These are phyloP conservation scores for Polia nebulosa DNA, from an alignment of 2,888 invertebrate species.

Conservation along the genomic window DNA sequence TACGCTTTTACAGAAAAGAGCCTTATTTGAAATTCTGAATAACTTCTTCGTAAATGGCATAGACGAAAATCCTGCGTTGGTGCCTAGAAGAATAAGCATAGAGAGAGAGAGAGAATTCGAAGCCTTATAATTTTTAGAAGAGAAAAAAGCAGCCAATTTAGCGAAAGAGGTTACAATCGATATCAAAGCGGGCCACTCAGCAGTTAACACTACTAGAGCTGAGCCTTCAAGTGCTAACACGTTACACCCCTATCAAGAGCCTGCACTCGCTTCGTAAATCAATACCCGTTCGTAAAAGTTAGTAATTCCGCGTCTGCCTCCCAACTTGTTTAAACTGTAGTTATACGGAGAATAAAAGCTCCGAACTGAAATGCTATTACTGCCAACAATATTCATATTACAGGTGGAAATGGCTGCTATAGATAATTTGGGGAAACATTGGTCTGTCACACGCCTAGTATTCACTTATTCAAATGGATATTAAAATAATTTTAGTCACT, in stretches of 20 bases:
- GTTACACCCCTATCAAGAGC: constrained; percentile 48
- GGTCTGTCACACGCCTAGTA: neutral
- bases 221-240: constrained; percentile 20
- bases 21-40: constrained; percentile 24
- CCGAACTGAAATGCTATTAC: constrained; percentile 7
- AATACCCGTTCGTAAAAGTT: constrained; percentile 63
- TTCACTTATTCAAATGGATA: neutral
- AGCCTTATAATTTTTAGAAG: neutral
- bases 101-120: too few species aligned
- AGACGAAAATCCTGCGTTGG: neutral
- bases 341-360: constrained; percentile 27
- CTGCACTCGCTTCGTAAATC: constrained; percentile 60
- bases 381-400: constrained; percentile 28
- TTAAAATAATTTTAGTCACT: neutral
- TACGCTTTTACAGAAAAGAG: constrained; percentile 13
- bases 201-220: constrained; percentile 17
- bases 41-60: constrained; percentile 12
- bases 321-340: constrained; percentile 41
- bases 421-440: neutral
- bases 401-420: neutral
- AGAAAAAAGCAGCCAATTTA: neutral
- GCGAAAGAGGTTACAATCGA: neutral
- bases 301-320: constrained; percentile 49
- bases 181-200: constrained; percentile 19
- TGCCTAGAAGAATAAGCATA: constrained; percentile 36